Evolutionary conservation across 2,113 vertebrate species (phyloP).

Genomic region (Ptilorrhoa leucosticta): DNA sequence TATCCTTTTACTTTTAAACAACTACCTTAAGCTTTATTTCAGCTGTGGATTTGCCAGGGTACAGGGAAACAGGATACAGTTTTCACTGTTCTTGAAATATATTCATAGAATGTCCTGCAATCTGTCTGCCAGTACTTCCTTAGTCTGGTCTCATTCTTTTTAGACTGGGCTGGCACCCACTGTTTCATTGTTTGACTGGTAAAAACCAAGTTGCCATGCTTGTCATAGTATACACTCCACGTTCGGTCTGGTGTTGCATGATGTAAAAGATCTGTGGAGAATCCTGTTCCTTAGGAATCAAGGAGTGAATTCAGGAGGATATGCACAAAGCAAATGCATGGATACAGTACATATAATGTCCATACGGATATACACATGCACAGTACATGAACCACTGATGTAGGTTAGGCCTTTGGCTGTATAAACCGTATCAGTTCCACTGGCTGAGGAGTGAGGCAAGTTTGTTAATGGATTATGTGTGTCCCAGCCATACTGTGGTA

Average conservation of each 20-base stretch:
- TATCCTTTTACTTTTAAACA: not conserved
- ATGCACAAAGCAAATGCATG: not conserved
- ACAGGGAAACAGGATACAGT: not conserved
- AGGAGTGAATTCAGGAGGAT: not conserved
- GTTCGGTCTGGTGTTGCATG: not conserved
- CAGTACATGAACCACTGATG: fast-evolving
- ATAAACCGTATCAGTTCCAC: not conserved
- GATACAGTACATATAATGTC: not conserved
- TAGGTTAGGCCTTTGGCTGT: not conserved
- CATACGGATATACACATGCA: not conserved
- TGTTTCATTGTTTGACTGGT: not conserved
- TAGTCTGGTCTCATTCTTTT: not conserved
- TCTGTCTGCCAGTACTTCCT: not conserved
- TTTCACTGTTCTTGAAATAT: not conserved
- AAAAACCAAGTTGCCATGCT: not conserved
- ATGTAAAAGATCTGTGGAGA: not conserved
- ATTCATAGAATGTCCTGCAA: not conserved
- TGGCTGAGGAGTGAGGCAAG: not conserved
- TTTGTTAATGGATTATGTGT: not conserved
- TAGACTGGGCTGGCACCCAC: not conserved
- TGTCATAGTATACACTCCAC: not conserved
- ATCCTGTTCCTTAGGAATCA: not conserved
- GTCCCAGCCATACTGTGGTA: not conserved
- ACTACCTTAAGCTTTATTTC: not conserved
- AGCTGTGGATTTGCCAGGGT: not conserved